Base-by-base conservation (phyloP, 2,888 invertebrate genomes). In the Andrena hattorfiana region DNA sequence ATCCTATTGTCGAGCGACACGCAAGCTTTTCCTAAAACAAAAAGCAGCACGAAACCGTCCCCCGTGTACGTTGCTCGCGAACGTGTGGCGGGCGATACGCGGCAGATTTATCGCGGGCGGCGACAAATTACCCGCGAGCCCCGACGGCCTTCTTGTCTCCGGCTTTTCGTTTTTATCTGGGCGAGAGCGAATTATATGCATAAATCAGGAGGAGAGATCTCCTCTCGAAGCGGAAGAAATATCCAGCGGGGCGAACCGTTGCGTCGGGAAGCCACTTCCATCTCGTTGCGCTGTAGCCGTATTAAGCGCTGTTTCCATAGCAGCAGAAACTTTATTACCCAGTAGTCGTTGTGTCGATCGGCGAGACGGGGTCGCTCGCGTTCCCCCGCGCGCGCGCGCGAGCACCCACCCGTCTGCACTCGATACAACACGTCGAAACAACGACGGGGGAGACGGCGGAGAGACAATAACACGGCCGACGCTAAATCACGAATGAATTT, bases 241-340 rank as follows among this genome's bases (percentile, higher is more conserved):
- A 68, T 69, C 81, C 59, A 62, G 26, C 23, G 32, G 28, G 64
- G 49, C 16, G 28, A 42, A 35, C 23, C 70, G 60, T 75, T 35
- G 63, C 42, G 76, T 42, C 76, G 62, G 64, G 42, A 49, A 42
- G 42, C 63, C 48, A 13, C 48, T 70, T 70, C 70, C 70, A 70
- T 70, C 48, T 70, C 71, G 78, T 68, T 48, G 67, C 42, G 30
- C 20, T 28, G 30, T 35, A 62, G 48, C 48, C 85, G 85, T 88
- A 89, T 90, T 89, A 90, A 90, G 87, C 78, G 85, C 73, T 88
- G 88, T 87, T 89, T 86, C 85, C 87, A 90, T 90, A 88, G 85
- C 86, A 88, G 81, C 87, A 71, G 63, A 60, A 83, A 87, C 89
- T 89, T 90, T 90, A 91, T 91, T 87, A 81, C 81, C 20, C 60